Conservation (phyloP, 2,113 vertebrate genomes). For the Stegostoma tigrinum region DNA sequence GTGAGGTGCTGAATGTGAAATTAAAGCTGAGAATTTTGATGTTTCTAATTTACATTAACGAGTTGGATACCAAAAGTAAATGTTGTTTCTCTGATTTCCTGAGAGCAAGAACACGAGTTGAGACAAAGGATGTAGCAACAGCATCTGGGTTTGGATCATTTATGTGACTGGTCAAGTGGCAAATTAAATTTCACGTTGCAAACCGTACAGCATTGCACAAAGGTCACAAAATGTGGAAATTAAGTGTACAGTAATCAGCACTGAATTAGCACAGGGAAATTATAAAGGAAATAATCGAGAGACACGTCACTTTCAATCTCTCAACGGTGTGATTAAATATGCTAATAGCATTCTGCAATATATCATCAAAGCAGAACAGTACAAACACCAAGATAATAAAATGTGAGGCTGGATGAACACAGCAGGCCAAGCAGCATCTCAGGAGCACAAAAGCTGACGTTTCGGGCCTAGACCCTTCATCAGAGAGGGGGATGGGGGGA, state of each 20-base stretch:
- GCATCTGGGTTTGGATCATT: not conserved
- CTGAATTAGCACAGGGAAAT: not conserved
- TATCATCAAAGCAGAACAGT: not conserved
- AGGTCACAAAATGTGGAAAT: not conserved
- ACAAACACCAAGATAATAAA: no score
- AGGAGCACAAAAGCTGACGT: no score
- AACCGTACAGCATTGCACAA: not conserved
- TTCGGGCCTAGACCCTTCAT: no score
- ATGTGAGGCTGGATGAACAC: no score
- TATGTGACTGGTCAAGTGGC: not conserved
- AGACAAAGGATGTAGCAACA: not conserved
- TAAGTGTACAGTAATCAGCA: not conserved
- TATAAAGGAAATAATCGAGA: constrained; percentile 4
- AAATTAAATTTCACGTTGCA: constrained; percentile 1
- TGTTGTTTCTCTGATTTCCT: not conserved
- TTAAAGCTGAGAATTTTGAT: not conserved
- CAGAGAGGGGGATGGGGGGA: no score
- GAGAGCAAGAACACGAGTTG: not conserved
- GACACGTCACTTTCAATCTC: not conserved
- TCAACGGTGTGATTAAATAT: not conserved
- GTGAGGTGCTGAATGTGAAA: not conserved
- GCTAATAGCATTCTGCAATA: not conserved
- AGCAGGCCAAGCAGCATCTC: no score
- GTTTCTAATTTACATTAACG: constrained; percentile 16
- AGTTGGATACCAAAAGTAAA: not conserved